phyloP scores from a whole-genome alignment of 2,797 vertebrate genomes.

The Gymnothorax reevesii region DNA sequence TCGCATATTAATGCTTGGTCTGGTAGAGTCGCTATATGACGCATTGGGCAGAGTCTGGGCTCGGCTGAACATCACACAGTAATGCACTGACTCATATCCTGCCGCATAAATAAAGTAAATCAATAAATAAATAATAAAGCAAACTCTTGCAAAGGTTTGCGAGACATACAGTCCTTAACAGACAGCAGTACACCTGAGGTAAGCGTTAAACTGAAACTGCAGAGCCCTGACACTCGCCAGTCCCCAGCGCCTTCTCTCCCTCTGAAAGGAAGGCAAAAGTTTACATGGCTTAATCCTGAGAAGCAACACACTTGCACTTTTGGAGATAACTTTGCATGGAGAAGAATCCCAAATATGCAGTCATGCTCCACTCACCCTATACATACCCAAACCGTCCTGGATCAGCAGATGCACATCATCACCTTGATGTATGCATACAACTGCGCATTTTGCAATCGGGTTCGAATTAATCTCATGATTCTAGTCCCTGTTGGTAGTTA shows the following conservation, averaged over 20 bases:
- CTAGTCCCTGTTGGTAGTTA: not conserved
- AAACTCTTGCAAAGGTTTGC: not conserved
- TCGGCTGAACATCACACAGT: not conserved
- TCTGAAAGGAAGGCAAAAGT: not conserved
- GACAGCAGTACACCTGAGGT: not conserved
- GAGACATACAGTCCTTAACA: not conserved
- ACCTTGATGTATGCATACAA: not conserved
- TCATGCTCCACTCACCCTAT: not conserved
- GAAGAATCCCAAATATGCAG: not conserved
- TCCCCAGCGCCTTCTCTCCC: not conserved
- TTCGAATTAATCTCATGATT: not conserved
- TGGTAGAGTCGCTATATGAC: not conserved
- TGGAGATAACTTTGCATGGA: not conserved
- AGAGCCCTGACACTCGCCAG: not conserved
- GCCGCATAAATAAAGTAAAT: not conserved
- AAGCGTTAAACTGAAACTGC: not conserved
- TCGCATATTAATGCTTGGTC: too few relatives aligned
- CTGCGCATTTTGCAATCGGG: not conserved
- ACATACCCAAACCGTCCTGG: not conserved
- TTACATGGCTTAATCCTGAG: not conserved
- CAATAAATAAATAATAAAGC: not conserved
- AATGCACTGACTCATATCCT: not conserved
- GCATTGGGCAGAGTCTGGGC: not conserved
- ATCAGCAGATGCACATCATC: not conserved
- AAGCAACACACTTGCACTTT: not conserved